Evolutionary conservation across 2,888 invertebrate genomes (phyloP), one percentile per base, ranked within the genome.

Genomic region (Phragmatobia fuliginosa): DNA sequence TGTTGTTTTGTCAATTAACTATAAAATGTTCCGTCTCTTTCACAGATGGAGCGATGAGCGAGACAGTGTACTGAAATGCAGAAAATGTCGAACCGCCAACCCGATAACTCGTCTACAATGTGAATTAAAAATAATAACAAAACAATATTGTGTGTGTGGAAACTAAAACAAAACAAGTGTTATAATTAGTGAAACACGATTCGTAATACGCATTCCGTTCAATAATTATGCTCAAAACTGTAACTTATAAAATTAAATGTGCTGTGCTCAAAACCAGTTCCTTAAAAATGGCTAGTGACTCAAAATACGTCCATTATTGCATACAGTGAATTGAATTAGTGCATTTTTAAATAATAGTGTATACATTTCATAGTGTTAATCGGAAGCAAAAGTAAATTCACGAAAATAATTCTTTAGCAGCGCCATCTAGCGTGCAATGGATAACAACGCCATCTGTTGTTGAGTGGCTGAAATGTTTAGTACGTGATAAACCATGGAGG

Each of bases 401-500:
- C 78, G 80, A 84, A 80, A 83, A 74, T 72, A 72, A 75, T 49
- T 74, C 74, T 62, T 0, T 36, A 38, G 63, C 21, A 80, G 21
- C 74, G 72, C 75, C 78, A 80, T 80, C 83, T 80, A 49, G 41
- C 7, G 75, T 63, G 70, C 31, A 33, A 68, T 76, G 74, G 68
- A 66, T 41, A 70, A 59, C 77, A 89, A 77, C 88, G 91, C 90
- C 93, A 91, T 92, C 93, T 94, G 68, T 87, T 81, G 85, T 80
- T 73, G 81, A 80, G 85, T 81, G 79, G 88, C 79, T 80, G 88
- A 73, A 78, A 90, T 91, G 90, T 76, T 80, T 82, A 78, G 84
- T 81, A 77, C 68, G 49, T 89, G 85, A 87, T 77, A 56, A 62
- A 74, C 71, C 67, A 95, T 95, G 95, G 95, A 95, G 84, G 95